These are phyloP conservation scores for Manis javanica DNA, from an alignment of 2,797 vertebrate species.

Conservation along the genomic window DNA sequence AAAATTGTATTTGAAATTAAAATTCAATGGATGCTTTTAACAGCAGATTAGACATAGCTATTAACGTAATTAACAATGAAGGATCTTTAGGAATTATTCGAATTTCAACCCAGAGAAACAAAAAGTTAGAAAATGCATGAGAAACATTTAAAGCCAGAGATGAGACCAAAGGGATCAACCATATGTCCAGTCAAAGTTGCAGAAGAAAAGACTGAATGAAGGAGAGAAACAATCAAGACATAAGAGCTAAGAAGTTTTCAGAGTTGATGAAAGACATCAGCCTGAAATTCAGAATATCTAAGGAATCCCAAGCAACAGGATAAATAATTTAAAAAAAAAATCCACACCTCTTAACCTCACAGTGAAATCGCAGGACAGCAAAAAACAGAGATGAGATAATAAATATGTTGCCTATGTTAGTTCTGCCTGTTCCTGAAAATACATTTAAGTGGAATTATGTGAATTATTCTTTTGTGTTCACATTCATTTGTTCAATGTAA, in stretches of 20 bases:
- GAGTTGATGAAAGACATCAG: neutral
- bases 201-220: neutral
- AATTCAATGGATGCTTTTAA: neutral
- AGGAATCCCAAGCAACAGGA: neutral
- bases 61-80: neutral
- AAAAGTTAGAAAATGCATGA: neutral
- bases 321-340: neutral
- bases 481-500: neutral
- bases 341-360: neutral
- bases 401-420: neutral
- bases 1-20: conserved; percentile 51
- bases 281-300: neutral
- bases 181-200: neutral
- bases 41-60: neutral
- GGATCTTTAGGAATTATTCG: neutral
- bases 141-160: neutral
- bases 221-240: neutral
- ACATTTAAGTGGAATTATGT: neutral
- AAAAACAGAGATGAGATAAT: neutral
- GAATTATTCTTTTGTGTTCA: neutral
- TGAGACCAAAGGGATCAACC: neutral
- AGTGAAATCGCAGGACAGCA: neutral
- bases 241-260: neutral
- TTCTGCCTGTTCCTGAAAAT: neutral
- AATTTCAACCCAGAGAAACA: neutral